phyloP scores from a whole-genome alignment of 1,140 invertebrate species.

The Bombus pascuorum region DNA sequence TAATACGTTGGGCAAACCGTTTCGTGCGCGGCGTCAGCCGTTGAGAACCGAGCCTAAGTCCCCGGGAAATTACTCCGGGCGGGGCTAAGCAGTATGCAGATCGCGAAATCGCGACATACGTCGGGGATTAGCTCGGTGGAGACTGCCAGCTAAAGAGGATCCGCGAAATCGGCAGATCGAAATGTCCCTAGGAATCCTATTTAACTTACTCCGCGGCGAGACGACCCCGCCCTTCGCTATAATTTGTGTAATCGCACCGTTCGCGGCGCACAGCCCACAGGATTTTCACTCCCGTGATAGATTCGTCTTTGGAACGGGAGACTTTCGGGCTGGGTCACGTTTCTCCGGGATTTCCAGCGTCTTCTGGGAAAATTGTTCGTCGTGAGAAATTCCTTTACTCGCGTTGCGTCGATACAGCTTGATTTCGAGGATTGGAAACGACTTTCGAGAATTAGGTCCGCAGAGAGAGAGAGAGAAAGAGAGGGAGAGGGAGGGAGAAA shows the following conservation, averaged over 20 bases:
- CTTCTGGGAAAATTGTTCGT: neutral
- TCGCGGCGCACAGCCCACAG: neutral
- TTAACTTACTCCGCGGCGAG: conserved; percentile 49
- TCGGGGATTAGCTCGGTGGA: conserved; percentile 69
- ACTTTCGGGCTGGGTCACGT: neutral
- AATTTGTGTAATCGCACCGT: conserved; percentile 35
- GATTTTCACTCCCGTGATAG: conserved; percentile 13
- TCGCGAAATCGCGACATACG: conserved; percentile 75
- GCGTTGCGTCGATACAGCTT: no score
- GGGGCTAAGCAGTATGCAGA: conserved; percentile 76
- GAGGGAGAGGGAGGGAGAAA: no score
- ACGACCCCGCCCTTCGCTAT: neutral
- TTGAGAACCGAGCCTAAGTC: conserved; percentile 55
- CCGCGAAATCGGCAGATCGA: conserved; percentile 58
- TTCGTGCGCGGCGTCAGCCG: conserved; percentile 49
- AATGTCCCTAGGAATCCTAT: conserved; percentile 55
- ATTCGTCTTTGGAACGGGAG: neutral
- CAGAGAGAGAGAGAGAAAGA: no score
- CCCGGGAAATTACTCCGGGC: conserved; percentile 67
- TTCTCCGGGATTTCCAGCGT: neutral
- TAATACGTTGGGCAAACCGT: conserved; percentile 74
- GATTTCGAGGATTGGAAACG: no score
- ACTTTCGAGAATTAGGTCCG: no score
- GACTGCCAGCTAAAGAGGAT: conserved; percentile 54
- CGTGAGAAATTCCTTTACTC: neutral